phyloP scores from a whole-genome alignment of 2,888 invertebrate genomes.

The Euproctis similis region DNA sequence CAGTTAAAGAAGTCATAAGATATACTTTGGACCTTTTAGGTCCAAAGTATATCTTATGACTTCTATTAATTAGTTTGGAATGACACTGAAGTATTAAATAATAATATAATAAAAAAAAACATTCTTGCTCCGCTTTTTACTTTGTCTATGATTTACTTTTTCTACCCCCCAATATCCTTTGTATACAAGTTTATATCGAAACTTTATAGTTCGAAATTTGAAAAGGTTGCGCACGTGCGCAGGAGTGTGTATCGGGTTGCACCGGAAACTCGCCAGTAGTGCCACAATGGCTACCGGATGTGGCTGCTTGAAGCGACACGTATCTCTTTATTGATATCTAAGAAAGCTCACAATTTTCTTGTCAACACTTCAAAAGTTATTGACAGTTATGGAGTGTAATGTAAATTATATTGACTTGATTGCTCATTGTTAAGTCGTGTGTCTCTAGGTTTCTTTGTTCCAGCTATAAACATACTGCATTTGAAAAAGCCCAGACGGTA shows the following conservation, averaged over 20 bases:
- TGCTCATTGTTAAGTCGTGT: constrained; percentile 13
- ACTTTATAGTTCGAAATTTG: constrained; percentile 59
- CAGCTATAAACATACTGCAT: too few species aligned
- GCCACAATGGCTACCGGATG: constrained; percentile 72
- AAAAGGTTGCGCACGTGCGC: constrained; percentile 75
- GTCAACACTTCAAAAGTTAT: constrained; percentile 54
- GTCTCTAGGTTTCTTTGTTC: too few species aligned
- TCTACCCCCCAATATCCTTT: constrained; percentile 26
- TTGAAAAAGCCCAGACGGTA: too few species aligned
- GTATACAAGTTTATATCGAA: too few species aligned
- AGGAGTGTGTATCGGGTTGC: constrained; percentile 74
- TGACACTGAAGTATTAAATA: neutral
- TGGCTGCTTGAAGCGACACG: constrained; percentile 72
- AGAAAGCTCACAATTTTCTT: constrained; percentile 70
- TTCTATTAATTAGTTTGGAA: too few species aligned
- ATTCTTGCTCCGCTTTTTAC: too few species aligned
- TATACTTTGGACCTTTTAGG: too few species aligned
- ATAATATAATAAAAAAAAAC: neutral
- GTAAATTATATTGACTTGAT: constrained; percentile 35
- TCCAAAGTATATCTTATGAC: too few species aligned
- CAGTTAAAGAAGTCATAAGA: too few species aligned
- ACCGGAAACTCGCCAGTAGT: constrained; percentile 65
- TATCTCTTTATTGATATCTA: constrained; percentile 74
- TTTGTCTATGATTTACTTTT: constrained; percentile 4
- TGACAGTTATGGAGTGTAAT: constrained; percentile 40